Percentiles rank a stretch among this genome's conserved stretches.
phyloP scores from a whole-genome alignment of 2,797 vertebrate species.

The Lepus townsendii region DNA sequence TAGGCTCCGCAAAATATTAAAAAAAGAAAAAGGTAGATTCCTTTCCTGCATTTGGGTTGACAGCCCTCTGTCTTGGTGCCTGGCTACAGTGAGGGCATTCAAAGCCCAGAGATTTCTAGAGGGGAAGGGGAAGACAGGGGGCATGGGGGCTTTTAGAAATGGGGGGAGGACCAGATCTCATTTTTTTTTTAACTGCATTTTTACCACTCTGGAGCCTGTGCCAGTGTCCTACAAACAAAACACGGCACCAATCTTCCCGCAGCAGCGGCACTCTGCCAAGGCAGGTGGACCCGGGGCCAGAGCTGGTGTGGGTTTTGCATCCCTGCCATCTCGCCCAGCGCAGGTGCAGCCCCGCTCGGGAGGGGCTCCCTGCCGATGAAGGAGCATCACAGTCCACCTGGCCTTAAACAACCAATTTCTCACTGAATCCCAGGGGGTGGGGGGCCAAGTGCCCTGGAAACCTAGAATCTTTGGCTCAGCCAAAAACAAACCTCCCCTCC shows the following conservation, averaged over 20 bases:
- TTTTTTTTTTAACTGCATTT: constrained; percentile 56
- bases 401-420: constrained; percentile 78
- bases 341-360: not conserved
- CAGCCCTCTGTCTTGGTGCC: constrained; percentile 26
- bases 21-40: not conserved
- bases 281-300: not conserved
- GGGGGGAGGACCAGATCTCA: not conserved
- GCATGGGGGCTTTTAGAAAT: not conserved
- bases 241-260: not conserved
- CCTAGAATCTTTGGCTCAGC: constrained; percentile 59
- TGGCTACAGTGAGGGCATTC: not conserved
- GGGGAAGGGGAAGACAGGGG: not conserved
- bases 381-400: constrained; percentile 61
- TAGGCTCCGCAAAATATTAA: not conserved
- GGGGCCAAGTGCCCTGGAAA: constrained; percentile 72
- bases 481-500: not conserved
- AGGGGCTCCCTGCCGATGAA: not conserved
- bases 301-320: not conserved
- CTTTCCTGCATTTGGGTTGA: constrained; percentile 23
- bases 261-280: not conserved
- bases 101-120: not conserved
- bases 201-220: not conserved
- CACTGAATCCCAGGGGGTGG: not conserved
- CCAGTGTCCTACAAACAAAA: not conserved
- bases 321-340: not conserved